phyloP scores from a whole-genome alignment of 2,113 vertebrate species.

The Agapornis roseicollis region DNA sequence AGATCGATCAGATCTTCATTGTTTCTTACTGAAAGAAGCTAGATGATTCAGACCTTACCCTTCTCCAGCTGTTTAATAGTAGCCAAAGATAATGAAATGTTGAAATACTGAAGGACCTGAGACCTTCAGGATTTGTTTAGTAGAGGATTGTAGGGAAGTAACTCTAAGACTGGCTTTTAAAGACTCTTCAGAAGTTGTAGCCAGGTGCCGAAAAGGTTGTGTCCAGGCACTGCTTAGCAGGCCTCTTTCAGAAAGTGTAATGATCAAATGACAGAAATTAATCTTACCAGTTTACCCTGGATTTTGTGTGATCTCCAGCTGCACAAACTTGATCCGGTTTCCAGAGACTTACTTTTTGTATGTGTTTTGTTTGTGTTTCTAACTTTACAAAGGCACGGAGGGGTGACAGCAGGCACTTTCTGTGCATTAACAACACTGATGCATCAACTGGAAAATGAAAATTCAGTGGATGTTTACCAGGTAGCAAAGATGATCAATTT shows the following conservation, averaged over 20 bases:
- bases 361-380: neutral
- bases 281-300: neutral
- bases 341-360: neutral
- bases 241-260: neutral
- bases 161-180: neutral
- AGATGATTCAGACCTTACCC: neutral
- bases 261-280: neutral
- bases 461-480: constrained; percentile 89
- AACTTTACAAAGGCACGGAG: constrained; percentile 81
- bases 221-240: neutral
- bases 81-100: neutral
- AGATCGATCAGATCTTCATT: neutral
- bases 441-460: constrained; percentile 87
- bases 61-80: neutral
- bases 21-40: neutral
- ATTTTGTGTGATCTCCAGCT: neutral
- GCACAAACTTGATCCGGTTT: neutral
- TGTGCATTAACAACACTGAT: constrained; percentile 87
- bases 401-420: constrained; percentile 90
- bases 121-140: neutral
- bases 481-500: constrained; percentile 91
- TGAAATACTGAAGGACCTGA: neutral
- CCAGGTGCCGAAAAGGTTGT: neutral
- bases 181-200: neutral
- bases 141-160: neutral